Conservation (phyloP, 2,888 invertebrate species). For the Eledone cirrhosa region DNA sequence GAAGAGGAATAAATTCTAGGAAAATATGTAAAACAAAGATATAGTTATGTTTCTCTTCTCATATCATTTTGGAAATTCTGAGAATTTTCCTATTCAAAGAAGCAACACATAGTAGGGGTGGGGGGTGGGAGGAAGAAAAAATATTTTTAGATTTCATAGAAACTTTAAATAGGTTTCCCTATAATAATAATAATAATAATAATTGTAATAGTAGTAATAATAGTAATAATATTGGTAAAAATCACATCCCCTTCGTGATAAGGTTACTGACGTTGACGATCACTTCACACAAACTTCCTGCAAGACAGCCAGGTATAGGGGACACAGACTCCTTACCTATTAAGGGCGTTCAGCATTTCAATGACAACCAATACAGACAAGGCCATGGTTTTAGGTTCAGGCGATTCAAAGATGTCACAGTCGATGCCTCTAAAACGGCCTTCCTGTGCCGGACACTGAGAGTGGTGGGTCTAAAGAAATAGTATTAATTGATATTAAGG, state of each 20-base stretch:
- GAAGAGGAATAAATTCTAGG: neutral
- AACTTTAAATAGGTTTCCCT: too few species aligned
- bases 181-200: too few species aligned
- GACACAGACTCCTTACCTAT: slow-evolving; percentile 76
- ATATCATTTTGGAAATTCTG: too few species aligned
- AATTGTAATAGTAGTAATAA: too few species aligned
- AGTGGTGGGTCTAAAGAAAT: slow-evolving; percentile 63
- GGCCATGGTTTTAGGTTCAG: slow-evolving; percentile 99
- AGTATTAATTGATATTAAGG: slow-evolving; percentile 14
- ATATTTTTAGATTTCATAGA: neutral
- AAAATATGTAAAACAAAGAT: too few species aligned
- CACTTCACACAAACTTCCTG: slow-evolving; percentile 37
- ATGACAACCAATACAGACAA: slow-evolving; percentile 99
- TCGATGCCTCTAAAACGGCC: slow-evolving; percentile 88
- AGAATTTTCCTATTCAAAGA: too few species aligned
- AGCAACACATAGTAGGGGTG: too few species aligned
- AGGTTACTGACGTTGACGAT: slow-evolving; percentile 32
- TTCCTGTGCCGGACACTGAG: slow-evolving; percentile 66
- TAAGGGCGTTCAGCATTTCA: slow-evolving; percentile 99
- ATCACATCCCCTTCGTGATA: slow-evolving; percentile 36
- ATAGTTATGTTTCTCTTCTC: too few species aligned
- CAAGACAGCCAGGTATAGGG: slow-evolving; percentile 25
- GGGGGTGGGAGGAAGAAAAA: neutral
- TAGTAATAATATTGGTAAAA: too few species aligned
- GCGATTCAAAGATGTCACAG: slow-evolving; percentile 97